These are phyloP conservation scores for Enchytraeus crypticus DNA, from an alignment of 2,888 invertebrate genomes.

Conservation along the genomic window DNA sequence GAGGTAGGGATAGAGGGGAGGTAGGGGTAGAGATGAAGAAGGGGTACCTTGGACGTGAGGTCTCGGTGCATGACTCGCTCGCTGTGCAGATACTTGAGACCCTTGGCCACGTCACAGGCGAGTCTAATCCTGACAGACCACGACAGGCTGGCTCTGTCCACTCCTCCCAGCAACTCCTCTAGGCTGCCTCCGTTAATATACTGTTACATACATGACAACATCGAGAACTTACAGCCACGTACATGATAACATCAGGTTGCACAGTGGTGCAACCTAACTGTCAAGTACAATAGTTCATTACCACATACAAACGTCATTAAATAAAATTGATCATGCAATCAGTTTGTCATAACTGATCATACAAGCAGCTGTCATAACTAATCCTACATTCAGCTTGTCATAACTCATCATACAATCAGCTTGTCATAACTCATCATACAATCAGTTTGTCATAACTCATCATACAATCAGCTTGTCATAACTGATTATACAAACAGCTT, in stretches of 20 bases:
- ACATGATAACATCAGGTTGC: neutral
- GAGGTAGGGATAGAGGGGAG: neutral
- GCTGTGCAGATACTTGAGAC: slow-evolving; percentile 76
- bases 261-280: neutral
- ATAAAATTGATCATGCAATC: no score
- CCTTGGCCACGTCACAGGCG: slow-evolving; percentile 76
- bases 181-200: slow-evolving; percentile 89
- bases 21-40: neutral
- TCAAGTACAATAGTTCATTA: no score
- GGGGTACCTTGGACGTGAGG: slow-evolving; percentile 77
- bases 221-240: neutral
- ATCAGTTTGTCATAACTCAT: no score
- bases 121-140: slow-evolving; percentile 73
- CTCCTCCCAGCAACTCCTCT: slow-evolving; percentile 77
- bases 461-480: no score
- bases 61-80: slow-evolving; percentile 88
- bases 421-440: no score
- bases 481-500: no score
- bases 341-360: no score
- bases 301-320: no score
- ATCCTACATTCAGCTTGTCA: no score
- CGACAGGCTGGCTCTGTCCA: slow-evolving; percentile 57
- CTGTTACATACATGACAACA: slow-evolving; percentile 43
- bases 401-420: no score
- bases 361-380: no score